Conservation (phyloP, 2,888 invertebrate species). For the Psococerastis gibbosa region DNA sequence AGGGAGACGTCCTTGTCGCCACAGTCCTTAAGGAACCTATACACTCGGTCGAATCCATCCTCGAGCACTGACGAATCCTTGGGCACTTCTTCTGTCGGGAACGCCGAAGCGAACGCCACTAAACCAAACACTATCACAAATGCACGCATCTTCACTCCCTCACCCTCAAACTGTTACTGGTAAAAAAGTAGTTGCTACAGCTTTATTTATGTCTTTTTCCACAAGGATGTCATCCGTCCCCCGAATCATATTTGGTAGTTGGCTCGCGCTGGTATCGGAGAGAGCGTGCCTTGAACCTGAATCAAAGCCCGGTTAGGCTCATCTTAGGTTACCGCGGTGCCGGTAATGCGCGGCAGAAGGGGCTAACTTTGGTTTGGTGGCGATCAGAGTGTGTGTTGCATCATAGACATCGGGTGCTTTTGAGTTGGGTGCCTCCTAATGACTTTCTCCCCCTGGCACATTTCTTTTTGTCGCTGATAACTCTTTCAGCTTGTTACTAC, state of each 20-base stretch:
- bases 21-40: slow-evolving; percentile 51
- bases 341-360: too few relatives aligned
- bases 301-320: too few relatives aligned
- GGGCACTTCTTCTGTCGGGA: slow-evolving; percentile 17
- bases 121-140: slow-evolving; percentile 22
- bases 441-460: too few relatives aligned
- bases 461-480: too few relatives aligned
- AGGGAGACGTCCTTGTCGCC: slow-evolving; percentile 43
- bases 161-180: slow-evolving; percentile 6
- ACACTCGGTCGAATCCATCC: slow-evolving; percentile 37
- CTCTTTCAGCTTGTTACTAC: too few relatives aligned
- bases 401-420: too few relatives aligned
- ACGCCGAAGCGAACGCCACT: slow-evolving; percentile 28
- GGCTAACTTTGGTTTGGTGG: too few relatives aligned
- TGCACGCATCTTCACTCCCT: slow-evolving; percentile 9
- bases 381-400: too few relatives aligned
- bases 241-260: slow-evolving; percentile 9
- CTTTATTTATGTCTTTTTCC: slow-evolving; percentile 9
- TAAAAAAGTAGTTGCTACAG: neutral
- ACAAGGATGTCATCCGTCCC: slow-evolving; percentile 7
- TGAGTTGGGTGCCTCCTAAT: too few relatives aligned
- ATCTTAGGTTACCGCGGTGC: too few relatives aligned
- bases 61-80: slow-evolving; percentile 33
- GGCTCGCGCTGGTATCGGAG: neutral
- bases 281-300: too few relatives aligned